Percentiles rank a stretch among this genome's conserved stretches.
phyloP scores from a whole-genome alignment of 2,888 invertebrate species.

The Catocala nupta region DNA sequence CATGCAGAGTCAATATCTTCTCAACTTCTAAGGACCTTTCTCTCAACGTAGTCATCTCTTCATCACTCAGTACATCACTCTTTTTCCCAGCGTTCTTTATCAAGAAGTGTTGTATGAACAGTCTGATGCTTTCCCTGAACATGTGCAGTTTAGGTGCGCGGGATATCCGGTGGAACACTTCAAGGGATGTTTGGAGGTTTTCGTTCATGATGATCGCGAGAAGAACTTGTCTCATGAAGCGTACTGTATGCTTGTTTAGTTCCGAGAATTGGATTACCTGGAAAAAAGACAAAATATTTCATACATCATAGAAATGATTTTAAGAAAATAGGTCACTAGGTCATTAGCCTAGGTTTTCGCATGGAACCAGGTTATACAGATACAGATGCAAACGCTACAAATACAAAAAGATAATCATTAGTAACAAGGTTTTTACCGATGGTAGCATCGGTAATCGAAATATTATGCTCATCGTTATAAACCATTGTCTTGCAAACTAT shows the following conservation, averaged over 20 bases:
- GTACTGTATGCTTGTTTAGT: slow-evolving; percentile 92
- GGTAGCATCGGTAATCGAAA: too few relatives aligned
- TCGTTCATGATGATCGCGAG: slow-evolving; percentile 91
- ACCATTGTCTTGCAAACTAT: too few relatives aligned
- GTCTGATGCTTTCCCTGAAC: slow-evolving; percentile 93
- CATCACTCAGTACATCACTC: slow-evolving; percentile 64
- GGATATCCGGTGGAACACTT: slow-evolving; percentile 92
- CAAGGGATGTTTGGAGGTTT: slow-evolving; percentile 87
- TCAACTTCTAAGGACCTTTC: slow-evolving; percentile 89
- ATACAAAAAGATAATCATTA: too few relatives aligned
- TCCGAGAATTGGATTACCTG: slow-evolving; percentile 96
- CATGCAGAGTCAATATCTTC: slow-evolving; percentile 87
- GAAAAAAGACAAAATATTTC: slow-evolving; percentile 41
- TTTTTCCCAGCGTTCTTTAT: slow-evolving; percentile 88
- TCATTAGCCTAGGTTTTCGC: too few relatives aligned
- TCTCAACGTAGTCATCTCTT: slow-evolving; percentile 73
- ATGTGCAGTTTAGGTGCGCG: slow-evolving; percentile 91
- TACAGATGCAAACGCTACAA: too few relatives aligned
- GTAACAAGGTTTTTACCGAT: too few relatives aligned
- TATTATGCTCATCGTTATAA: too few relatives aligned
- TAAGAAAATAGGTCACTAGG: too few relatives aligned
- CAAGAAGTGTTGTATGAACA: slow-evolving; percentile 96
- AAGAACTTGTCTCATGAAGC: slow-evolving; percentile 93
- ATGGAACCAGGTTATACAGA: too few relatives aligned
- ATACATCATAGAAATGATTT: not conserved